Conservation (phyloP, 2,888 invertebrate species). For the Stomorhina lunata region DNA sequence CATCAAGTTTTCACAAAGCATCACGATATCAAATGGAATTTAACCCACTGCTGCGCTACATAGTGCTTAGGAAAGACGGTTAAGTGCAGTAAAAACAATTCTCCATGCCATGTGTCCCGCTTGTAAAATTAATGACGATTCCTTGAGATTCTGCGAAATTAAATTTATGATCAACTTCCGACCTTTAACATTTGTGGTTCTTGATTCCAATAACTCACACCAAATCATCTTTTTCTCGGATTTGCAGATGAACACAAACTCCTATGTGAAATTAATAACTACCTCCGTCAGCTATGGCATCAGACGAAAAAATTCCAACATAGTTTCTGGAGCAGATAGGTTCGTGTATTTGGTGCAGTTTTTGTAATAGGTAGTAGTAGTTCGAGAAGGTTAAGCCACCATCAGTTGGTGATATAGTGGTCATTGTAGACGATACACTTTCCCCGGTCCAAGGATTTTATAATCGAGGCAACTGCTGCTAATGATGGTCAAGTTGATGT, state of each 20-base stretch:
- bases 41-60: constrained; percentile 60
- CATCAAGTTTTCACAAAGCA: neutral
- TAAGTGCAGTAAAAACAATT: constrained; percentile 42
- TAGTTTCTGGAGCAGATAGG: constrained; percentile 56
- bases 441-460: constrained; percentile 39
- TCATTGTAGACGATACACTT: constrained; percentile 38
- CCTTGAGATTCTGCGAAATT: constrained; percentile 52
- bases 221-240: constrained; percentile 62
- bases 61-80: constrained; percentile 53
- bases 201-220: constrained; percentile 48
- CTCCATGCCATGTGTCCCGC: constrained; percentile 35
- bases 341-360: constrained; percentile 53
- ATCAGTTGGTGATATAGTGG: constrained; percentile 3
- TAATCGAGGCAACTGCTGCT: constrained; percentile 9
- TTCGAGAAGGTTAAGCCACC: constrained; percentile 34
- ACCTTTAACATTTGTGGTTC: neutral
- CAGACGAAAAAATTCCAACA: constrained; percentile 47
- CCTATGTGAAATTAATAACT: constrained; percentile 14
- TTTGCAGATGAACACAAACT: constrained; percentile 56
- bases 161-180: constrained; percentile 58
- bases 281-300: constrained; percentile 61
- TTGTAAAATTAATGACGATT: constrained; percentile 54
- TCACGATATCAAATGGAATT: constrained; percentile 58
- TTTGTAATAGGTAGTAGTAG: constrained; percentile 44
- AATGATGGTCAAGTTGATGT: constrained; percentile 52